phyloP scores from a whole-genome alignment of 2,113 vertebrate genomes.

The Eulacestoma nigropectus region DNA sequence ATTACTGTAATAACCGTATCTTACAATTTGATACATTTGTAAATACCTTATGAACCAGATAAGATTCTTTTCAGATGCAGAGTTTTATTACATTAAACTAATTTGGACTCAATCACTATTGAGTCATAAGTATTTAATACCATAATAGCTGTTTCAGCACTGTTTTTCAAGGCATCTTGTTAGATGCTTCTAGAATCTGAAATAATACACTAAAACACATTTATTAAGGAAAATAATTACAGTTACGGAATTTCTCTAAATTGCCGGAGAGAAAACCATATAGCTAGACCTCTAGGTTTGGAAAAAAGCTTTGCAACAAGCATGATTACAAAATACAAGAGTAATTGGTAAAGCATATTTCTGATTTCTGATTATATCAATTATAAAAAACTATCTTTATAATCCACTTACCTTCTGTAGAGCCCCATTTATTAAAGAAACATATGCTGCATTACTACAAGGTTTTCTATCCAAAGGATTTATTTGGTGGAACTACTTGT shows the following conservation, averaged over 20 bases:
- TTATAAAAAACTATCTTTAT: background rate
- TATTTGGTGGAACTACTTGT: background rate
- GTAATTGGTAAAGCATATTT: background rate
- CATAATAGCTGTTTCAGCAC: background rate
- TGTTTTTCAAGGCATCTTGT: background rate
- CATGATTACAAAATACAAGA: background rate
- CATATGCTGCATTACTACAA: background rate
- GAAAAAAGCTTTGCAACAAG: background rate
- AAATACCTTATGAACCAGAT: background rate
- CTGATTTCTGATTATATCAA: background rate
- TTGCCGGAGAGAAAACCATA: background rate
- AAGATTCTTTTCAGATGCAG: background rate
- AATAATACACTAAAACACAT: background rate
- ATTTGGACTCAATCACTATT: background rate
- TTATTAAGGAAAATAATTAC: constrained; percentile 8
- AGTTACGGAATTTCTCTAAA: background rate
- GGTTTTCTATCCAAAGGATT: background rate
- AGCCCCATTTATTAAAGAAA: background rate
- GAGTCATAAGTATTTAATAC: background rate
- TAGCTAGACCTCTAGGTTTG: background rate
- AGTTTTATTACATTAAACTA: background rate
- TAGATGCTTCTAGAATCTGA: background rate
- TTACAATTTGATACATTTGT: background rate
- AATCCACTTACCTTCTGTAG: background rate
- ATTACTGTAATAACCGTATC: background rate